Evolutionary conservation across 2,888 invertebrate species (phyloP).

Genomic region (Nemotelus nigrinus): DNA sequence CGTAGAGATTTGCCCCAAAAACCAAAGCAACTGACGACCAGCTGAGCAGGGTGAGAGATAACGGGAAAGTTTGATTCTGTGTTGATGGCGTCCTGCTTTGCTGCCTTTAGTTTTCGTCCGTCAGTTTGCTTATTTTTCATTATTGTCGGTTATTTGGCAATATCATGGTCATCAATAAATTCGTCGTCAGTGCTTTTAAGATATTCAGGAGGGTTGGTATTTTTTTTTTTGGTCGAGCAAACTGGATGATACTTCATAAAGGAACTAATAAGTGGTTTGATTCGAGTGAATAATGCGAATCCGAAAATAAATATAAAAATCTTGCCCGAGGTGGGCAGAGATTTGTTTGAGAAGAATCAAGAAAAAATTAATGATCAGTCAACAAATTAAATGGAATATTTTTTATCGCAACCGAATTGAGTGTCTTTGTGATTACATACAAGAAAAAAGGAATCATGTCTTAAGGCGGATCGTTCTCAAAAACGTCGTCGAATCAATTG

Average conservation of each 20-base stretch:
- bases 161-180: slow-evolving; percentile 27
- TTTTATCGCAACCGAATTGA: no score
- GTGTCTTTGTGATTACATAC: no score
- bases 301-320: not conserved
- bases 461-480: no score
- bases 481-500: no score
- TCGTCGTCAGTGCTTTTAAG: slow-evolving; percentile 33
- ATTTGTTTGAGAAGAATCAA: no score
- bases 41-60: not conserved
- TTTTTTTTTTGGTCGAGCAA: slow-evolving; percentile 1
- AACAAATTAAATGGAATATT: no score
- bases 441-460: no score
- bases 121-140: slow-evolving; percentile 42
- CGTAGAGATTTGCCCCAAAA: not conserved
- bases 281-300: not conserved
- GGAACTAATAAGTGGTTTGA: slow-evolving; percentile 29
- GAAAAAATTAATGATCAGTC: no score
- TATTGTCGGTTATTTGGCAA: slow-evolving; percentile 32
- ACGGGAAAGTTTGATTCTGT: slow-evolving; percentile 5
- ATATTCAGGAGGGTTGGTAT: slow-evolving; percentile 26
- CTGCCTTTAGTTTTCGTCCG: slow-evolving; percentile 7
- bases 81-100: slow-evolving; percentile 2
- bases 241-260: slow-evolving; percentile 1
- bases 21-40: no score
- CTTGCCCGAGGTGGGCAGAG: no score